These are phyloP conservation scores for Typhlichthys subterraneus DNA, from an alignment of 2,797 vertebrate species.

Conservation along the genomic window DNA sequence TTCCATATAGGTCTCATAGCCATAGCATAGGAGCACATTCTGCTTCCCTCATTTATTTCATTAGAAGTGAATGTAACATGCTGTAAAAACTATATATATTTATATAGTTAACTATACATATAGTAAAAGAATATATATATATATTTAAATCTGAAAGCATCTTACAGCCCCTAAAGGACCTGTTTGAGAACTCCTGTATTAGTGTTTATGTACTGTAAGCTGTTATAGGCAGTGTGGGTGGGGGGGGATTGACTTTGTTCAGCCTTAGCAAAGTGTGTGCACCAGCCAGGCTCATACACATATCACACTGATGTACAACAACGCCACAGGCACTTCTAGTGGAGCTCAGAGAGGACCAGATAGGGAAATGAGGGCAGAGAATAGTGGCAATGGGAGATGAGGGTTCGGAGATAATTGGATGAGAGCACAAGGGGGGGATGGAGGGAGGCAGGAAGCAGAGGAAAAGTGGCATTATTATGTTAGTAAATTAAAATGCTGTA, in stretches of 20 bases:
- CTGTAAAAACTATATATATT: background rate
- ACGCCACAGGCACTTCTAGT: conserved; percentile 65
- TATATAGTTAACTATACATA: no score
- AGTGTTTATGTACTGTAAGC: conserved; percentile 25
- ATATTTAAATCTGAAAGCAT: no score
- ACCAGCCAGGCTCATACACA: conserved; percentile 58
- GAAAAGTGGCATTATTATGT: background rate
- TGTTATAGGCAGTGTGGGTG: conserved; percentile 27
- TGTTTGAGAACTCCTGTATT: no score
- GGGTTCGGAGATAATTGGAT: background rate
- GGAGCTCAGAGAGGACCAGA: conserved; percentile 69
- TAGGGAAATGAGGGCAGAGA: conserved; percentile 52
- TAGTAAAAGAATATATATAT: no score
- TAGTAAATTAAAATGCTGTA: background rate
- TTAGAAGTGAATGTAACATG: conserved; percentile 50
- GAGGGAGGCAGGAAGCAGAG: conserved; percentile 15
- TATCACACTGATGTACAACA: conserved; percentile 64
- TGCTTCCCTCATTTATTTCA: conserved; percentile 31
- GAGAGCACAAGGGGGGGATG: conserved; percentile 27
- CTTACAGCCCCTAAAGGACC: no score
- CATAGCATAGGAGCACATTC: no score
- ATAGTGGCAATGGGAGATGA: background rate
- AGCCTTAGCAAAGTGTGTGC: conserved; percentile 62
- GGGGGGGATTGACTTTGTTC: conserved; percentile 57
- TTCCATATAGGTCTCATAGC: no score